Conservation (phyloP, 92 coral and sea anemone genomes). For the Siderastrea radians region DNA sequence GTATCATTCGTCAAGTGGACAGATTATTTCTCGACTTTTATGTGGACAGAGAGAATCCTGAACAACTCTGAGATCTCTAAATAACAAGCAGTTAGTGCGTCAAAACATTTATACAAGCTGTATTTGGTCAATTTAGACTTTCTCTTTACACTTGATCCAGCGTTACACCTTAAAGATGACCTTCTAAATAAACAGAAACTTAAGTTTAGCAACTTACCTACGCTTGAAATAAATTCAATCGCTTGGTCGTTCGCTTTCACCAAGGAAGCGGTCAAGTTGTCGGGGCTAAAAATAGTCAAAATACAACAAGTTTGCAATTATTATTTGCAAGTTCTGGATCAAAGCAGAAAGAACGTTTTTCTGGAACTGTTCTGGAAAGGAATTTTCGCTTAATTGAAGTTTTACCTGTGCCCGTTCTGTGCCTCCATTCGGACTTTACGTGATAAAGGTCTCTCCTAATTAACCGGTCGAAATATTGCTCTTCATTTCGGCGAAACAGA, state of each 20-base stretch:
- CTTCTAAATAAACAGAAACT: neutral
- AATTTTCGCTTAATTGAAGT: neutral
- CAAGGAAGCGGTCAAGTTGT: slow-evolving; percentile 4
- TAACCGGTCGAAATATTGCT: slow-evolving; percentile 15
- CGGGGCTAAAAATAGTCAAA: slow-evolving; percentile 35
- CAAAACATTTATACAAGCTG: slow-evolving; percentile 7
- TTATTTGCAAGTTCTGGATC: neutral
- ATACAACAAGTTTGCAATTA: neutral
- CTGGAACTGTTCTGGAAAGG: neutral
- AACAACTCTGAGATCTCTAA: slow-evolving; percentile 3
- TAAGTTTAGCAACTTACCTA: slow-evolving; percentile 68
- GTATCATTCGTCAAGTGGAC: neutral
- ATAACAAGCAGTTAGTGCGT: slow-evolving; percentile 3
- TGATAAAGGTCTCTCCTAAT: neutral
- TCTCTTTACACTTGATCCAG: neutral
- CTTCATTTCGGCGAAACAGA: neutral
- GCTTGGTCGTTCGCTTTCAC: slow-evolving; percentile 84
- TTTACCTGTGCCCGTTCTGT: slow-evolving; percentile 33
- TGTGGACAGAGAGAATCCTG: neutral
- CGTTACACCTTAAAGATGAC: neutral
- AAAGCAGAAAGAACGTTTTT: neutral
- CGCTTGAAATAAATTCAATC: slow-evolving; percentile 72
- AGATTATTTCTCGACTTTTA: neutral
- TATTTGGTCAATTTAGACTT: neutral
- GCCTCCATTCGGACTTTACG: slow-evolving; percentile 31